Base-by-base conservation (phyloP, 2,113 vertebrate species). In the Brachyhypopomus occidentalis region DNA sequence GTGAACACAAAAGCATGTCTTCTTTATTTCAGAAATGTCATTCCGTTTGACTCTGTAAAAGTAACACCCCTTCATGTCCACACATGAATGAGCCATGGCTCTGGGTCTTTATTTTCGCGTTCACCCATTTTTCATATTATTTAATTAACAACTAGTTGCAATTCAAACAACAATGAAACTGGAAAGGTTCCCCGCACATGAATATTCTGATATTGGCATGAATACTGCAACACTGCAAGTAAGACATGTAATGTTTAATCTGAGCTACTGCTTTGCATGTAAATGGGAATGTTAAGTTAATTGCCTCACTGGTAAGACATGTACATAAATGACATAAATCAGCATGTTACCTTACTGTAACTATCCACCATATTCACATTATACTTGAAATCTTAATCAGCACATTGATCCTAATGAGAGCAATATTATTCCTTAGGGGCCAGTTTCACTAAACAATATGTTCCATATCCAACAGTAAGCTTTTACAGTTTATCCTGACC, bases 121-220 rank as follows among this genome's bases (percentile, higher is more conserved):
- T 9, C 63, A 11, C 64, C 8, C 30, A 11, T 11, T 4, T n/a
- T 70, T 70, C 8, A 19, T 12, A 70, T 34, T 22, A 41, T 41
- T 41, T 34, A 70, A 70, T 70, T 38, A 70, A 16, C 12, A 52
- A 52, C 12, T 52, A 52, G 9, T 52, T 52, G 19, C 66, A 41
- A 20, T 38, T 38, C 20, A n/a, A 41, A 34, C 66, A 52, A 52
- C 45, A 52, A 52, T 1, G 12, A 70, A 41, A 70, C 17, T 8
- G 36, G 34, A 16, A 36, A 34, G 34, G 30, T 70, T 70, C 38
- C 34, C 66, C 0, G 36, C 36, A n/a, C 66, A 70, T 70, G 23
- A 41, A 70, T 70, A 70, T 70, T 70, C 66, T 41, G 66, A 70
- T 41, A 41, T 67, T 20, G n/a, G 20, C 19, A 8, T 20, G 34